phyloP scores from a whole-genome alignment of 1,140 invertebrate genomes.

The Lepidurus arcticus region DNA sequence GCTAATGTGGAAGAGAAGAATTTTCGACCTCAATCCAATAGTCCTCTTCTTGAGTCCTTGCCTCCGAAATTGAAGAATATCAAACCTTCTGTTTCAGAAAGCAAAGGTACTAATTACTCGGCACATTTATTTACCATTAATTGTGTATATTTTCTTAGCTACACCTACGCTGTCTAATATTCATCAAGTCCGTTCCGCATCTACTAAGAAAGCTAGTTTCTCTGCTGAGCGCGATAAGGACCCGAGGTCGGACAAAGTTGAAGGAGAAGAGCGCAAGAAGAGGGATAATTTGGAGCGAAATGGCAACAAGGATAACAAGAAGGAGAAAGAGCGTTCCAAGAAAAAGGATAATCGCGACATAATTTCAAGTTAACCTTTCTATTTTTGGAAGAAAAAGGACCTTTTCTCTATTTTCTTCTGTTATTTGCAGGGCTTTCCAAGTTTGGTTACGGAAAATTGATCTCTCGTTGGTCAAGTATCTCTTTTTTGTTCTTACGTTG shows the following conservation, averaged over 20 bases:
- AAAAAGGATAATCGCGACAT: not conserved
- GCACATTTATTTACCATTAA: slow-evolving; percentile 27
- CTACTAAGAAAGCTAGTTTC: slow-evolving; percentile 5
- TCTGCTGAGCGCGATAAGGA: slow-evolving; percentile 4
- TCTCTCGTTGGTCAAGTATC: not conserved
- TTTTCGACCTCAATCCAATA: slow-evolving; percentile 20
- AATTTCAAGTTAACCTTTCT: not conserved
- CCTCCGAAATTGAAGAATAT: not conserved
- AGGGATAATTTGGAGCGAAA: not conserved
- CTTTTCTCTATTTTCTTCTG: not conserved
- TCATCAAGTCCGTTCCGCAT: not conserved
- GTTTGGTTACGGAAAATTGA: not conserved
- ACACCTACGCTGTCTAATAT: not conserved
- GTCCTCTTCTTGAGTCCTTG: not conserved
- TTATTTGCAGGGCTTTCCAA: not conserved
- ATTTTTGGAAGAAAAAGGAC: not conserved
- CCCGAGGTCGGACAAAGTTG: not conserved
- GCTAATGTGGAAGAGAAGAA: slow-evolving; percentile 27
- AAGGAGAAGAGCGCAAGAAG: not conserved
- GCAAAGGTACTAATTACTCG: slow-evolving; percentile 17
- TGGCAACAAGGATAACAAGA: not conserved
- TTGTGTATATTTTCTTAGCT: not conserved
- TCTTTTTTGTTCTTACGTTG: not conserved
- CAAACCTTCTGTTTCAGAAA: not conserved
- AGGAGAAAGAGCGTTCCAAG: not conserved